Evolutionary conservation across 1,140 invertebrate genomes (phyloP).

Genomic region (Tetranychus cinnabarinus): DNA sequence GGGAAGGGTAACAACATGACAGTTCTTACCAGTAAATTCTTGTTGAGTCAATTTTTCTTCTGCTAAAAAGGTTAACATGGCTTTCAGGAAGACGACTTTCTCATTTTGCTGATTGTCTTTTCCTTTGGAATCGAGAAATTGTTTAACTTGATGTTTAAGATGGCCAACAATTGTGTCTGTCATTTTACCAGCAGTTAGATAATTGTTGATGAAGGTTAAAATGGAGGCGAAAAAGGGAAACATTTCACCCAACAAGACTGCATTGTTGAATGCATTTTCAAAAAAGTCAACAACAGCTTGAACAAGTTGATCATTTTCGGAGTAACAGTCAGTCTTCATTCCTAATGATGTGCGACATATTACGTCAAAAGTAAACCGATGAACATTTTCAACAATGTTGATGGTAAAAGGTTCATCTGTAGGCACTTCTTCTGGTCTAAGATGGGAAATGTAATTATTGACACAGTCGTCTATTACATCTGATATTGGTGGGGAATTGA

Average conservation of each 20-base stretch:
- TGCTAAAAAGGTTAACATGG: neutral
- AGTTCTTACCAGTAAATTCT: neutral
- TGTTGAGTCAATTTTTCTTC: neutral
- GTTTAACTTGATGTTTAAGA: conserved; percentile 10
- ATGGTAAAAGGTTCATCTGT: neutral
- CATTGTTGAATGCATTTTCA: neutral
- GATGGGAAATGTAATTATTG: neutral
- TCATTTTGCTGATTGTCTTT: neutral
- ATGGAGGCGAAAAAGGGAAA: conserved; percentile 3
- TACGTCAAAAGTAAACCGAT: conserved; percentile 2
- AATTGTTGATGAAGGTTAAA: conserved; percentile 16
- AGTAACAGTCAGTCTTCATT: conserved; percentile 15
- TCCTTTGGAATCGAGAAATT: neutral
- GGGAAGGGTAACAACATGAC: too few relatives aligned
- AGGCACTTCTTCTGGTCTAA: neutral
- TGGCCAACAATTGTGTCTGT: conserved; percentile 18
- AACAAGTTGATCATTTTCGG: neutral
- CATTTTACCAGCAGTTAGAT: conserved; percentile 18
- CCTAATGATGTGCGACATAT: conserved; percentile 9
- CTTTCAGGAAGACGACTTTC: neutral
- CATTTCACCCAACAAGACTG: neutral
- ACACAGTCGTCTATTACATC: neutral
- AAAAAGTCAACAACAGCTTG: neutral
- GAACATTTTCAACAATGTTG: neutral
- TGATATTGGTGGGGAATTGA: neutral